Evolutionary conservation across 2,797 vertebrate genomes (phyloP), one percentile per base, ranked within the genome.

Genomic region (Buphagus erythrorhynchus): DNA sequence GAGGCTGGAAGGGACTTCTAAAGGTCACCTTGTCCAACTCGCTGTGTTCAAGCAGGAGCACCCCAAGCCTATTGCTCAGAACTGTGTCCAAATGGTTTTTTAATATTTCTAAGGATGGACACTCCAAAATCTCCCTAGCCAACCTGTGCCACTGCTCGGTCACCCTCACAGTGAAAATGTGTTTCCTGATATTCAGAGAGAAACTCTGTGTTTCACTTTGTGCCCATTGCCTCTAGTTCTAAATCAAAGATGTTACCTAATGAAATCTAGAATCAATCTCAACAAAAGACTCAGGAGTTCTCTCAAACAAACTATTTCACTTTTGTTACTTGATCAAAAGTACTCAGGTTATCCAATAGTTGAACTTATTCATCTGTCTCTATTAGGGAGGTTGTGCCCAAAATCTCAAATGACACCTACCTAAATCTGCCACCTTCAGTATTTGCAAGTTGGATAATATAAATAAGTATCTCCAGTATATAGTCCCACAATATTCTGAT

Each of bases 1-100:
- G 81, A 76, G 36, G 24, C 5, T 85, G 33, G 45, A 49, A 88
- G 52, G 13, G 24, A 38, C 7, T 48, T 86, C 45, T 63, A 17
- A 17, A 91, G 13, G 26, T 63, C 45, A 45, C 13, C 35, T 68
- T 11, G 33, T 63, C 52, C 43, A 61, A 17, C 1, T 13, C 15
- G 18, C 8, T 1, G 13, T 31, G 21, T 40, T 90, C 52, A 69
- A 52, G 36, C 22, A 74, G 45, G 31, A 11, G 10, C 38, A 57
- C 8, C 13, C 7, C 54, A 11, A 73, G 2, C 42, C 0, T 0
- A 17, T 51, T 65, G 4, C 38, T 59, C 31, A 75, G 28, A 49
- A 20, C 24, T 5, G 2, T 13, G 22, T 10, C n/a, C 25, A 19
- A n/a, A 28, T 1, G 1, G 7, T 24, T 68, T 92, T 51, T 63